Evolutionary conservation across 2,113 vertebrate genomes (phyloP), one percentile per base, ranked within the genome.

Genomic region (Megaleporinus macrocephalus): DNA sequence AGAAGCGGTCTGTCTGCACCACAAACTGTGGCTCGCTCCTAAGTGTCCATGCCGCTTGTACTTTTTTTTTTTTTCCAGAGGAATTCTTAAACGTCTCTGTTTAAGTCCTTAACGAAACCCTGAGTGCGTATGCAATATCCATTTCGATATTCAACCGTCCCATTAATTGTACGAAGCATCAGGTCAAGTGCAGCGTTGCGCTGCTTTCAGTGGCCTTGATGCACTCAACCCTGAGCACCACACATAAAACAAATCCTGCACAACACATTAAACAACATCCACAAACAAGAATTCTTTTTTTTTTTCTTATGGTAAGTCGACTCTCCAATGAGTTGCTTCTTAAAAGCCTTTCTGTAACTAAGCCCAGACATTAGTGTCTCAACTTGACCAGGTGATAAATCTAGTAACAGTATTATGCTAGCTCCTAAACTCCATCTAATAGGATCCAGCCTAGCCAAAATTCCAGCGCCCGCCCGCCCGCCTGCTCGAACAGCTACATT

Each of bases 361-460:
- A 71, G 53, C 53, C 85, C 36, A 36, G 63, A 71, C 51, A 49
- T 55, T 65, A 47, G 72, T 84, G 9, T 59, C 63, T 26, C 29
- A 88, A 84, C 79, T 81, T 87, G 91, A 88, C 78, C 91, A 91
- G 78, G 90, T 90, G 87, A 92, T 91, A 93, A 93, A 94, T 92
- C 90, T 89, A 83, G 44, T 73, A 78, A 53, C 75, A 73, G 76
- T 78, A 89, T 86, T 86, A 89, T 89, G 89, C 91, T 93, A 93
- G 89, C 84, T 87, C 81, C 85, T 55, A 81, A 82, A 87, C 87
- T 88, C 84, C 89, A 89, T 93, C 91, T 92, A 92, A 94, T 93
- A 91, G 87, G 91, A 94, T 90, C 90, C 87, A 87, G 88, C 79
- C 84, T 79, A 71, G 29, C 29, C 24, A 87, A 83, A 20, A 65